phyloP scores from a whole-genome alignment of 1,140 invertebrate genomes.

The Zaprionus lachaisei region DNA sequence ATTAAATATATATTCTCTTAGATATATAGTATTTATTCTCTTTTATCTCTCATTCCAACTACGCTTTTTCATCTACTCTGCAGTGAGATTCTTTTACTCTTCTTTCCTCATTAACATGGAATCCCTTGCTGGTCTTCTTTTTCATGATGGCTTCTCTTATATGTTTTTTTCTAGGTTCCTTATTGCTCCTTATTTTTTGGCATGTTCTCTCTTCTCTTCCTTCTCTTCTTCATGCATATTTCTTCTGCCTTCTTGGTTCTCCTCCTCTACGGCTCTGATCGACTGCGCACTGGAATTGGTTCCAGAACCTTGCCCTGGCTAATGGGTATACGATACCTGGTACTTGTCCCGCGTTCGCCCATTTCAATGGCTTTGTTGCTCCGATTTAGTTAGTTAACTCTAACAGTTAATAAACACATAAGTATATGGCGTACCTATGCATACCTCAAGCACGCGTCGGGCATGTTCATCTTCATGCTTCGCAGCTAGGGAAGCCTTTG shows the following conservation, averaged over 20 bases:
- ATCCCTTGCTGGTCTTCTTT: no score
- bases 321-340: constrained; percentile 21
- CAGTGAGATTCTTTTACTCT: no score
- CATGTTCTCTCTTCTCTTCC: neutral
- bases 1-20: no score
- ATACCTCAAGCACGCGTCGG: neutral
- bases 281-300: constrained; percentile 38
- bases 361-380: constrained; percentile 50
- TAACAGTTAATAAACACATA: constrained; percentile 79
- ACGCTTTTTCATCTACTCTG: neutral
- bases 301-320: constrained; percentile 42
- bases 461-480: constrained; percentile 62
- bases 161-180: neutral
- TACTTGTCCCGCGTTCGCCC: neutral
- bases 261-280: constrained; percentile 9
- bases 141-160: no score
- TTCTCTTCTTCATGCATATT: neutral
- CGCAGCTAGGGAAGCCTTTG: constrained; percentile 31
- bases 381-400: constrained; percentile 82
- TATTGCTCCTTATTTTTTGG: neutral
- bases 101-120: no score
- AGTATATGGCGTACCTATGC: neutral
- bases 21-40: no score
- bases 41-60: neutral
- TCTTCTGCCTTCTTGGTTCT: neutral